phyloP scores from a whole-genome alignment of 2,113 vertebrate species.

The Carettochelys insculpta region DNA sequence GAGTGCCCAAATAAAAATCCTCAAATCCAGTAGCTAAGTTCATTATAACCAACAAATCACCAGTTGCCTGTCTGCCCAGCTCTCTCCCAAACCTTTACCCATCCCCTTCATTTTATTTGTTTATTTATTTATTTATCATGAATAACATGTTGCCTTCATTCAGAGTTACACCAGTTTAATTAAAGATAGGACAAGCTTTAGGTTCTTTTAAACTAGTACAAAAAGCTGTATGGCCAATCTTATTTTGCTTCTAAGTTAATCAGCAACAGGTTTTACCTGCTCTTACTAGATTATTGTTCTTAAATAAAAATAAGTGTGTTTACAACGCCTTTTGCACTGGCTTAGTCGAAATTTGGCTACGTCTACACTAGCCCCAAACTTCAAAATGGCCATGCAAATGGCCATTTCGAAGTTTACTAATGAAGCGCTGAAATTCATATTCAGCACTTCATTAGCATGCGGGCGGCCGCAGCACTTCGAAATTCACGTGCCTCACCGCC shows the following conservation, averaged over 20 bases:
- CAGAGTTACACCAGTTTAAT: not conserved
- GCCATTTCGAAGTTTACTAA: too few species aligned
- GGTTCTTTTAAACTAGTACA: not conserved
- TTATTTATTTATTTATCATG: too few species aligned
- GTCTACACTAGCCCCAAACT: too few species aligned
- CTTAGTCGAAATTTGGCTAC: not conserved
- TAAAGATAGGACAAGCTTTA: not conserved
- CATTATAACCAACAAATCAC: not conserved
- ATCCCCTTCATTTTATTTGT: not conserved
- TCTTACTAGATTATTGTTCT: accelerated
- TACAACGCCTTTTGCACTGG: not conserved
- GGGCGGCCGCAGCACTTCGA: too few species aligned
- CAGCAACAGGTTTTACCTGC: not conserved
- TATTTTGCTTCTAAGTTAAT: not conserved
- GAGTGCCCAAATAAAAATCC: not conserved
- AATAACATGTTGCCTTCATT: not conserved
- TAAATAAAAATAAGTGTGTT: not conserved
- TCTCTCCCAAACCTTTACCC: not conserved
- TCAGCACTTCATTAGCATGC: too few species aligned
- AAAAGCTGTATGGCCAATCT: not conserved
- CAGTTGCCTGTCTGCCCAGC: not conserved
- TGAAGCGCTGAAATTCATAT: too few species aligned
- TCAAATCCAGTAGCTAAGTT: not conserved
- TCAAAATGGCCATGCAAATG: too few species aligned
- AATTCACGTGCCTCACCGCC: too few species aligned